Evolutionary conservation across 2,797 vertebrate species (phyloP).

Genomic region (Danio jaintianensis): DNA sequence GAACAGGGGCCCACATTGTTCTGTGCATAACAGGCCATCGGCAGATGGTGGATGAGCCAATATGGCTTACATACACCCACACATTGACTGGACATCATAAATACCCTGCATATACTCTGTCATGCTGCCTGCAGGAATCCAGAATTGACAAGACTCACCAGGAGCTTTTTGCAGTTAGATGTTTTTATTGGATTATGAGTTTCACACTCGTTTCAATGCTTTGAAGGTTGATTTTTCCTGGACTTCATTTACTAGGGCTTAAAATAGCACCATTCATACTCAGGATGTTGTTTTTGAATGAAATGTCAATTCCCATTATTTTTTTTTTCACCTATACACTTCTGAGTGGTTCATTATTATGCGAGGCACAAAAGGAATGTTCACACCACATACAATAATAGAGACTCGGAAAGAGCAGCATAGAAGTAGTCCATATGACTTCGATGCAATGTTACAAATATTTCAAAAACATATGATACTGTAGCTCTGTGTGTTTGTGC

Average conservation of each 20-base stretch:
- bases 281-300: constrained; percentile 9
- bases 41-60: constrained; percentile 67
- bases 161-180: constrained; percentile 47
- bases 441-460: neutral
- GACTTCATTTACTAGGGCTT: constrained; percentile 48
- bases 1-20: constrained; percentile 52
- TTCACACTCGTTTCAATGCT: constrained; percentile 38
- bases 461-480: neutral
- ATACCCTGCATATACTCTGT: constrained; percentile 1
- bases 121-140: constrained; percentile 9
- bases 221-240: constrained; percentile 54
- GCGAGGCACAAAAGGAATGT: neutral
- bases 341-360: neutral
- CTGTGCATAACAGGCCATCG: constrained; percentile 56
- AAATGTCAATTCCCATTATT: constrained; percentile 18
- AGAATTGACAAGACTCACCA: constrained; percentile 28
- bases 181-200: constrained; percentile 58
- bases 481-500: neutral
- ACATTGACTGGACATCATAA: constrained; percentile 8
- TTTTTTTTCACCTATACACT: constrained; percentile 1
- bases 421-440: neutral
- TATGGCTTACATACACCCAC: constrained; percentile 35
- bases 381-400: neutral
- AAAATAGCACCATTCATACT: constrained; percentile 36
- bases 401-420: neutral